phyloP scores from a whole-genome alignment of 2,797 vertebrate genomes.

The Coranthus polyacanthus region DNA sequence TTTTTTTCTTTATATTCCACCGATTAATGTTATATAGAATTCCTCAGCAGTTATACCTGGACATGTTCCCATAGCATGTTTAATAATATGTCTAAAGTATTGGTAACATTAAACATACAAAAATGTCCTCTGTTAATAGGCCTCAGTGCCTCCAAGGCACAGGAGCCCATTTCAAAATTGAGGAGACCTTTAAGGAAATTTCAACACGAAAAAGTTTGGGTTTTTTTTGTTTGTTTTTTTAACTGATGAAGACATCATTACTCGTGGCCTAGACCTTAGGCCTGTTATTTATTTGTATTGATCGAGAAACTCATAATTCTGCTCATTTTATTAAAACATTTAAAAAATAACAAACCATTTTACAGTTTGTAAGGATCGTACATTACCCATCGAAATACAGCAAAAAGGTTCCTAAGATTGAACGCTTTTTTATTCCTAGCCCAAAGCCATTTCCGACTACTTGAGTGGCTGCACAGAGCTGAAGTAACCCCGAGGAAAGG shows the following conservation, averaged over 20 bases:
- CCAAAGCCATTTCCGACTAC: constrained; percentile 33
- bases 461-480: constrained; percentile 42
- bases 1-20: constrained; percentile 12
- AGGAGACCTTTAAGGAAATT: too few relatives aligned
- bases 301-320: not conserved
- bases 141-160: too few relatives aligned
- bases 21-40: constrained; percentile 1
- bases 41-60: not conserved
- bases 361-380: constrained; percentile 1
- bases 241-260: not conserved
- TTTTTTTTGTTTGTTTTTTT: too few relatives aligned
- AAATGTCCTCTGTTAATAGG: too few relatives aligned
- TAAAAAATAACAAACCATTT: constrained; percentile 9
- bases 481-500: constrained; percentile 50
- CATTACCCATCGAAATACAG: constrained; percentile 7
- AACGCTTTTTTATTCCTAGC: constrained; percentile 35
- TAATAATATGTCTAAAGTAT: too few relatives aligned
- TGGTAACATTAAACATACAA: too few relatives aligned
- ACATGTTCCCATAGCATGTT: too few relatives aligned
- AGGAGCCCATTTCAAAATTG: too few relatives aligned
- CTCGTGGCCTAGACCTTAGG: not conserved
- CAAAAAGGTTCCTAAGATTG: constrained; percentile 21
- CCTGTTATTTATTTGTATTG: constrained; percentile 2
- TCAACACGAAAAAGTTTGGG: too few relatives aligned
- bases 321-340: too few relatives aligned